These are phyloP conservation scores for Orthosia gracilis DNA, from an alignment of 2,888 invertebrate genomes.

Conservation along the genomic window DNA sequence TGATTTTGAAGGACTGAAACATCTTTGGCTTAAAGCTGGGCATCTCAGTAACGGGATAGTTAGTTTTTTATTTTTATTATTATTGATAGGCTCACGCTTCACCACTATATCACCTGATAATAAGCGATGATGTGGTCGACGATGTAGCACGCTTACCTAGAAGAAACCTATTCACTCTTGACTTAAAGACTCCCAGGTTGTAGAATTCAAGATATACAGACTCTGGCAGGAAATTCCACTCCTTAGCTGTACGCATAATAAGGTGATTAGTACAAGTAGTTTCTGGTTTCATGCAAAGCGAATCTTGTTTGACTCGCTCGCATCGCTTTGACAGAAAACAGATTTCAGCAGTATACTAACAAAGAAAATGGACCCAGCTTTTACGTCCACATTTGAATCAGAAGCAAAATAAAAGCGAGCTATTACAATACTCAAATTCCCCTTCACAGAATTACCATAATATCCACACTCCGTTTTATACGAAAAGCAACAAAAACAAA, in stretches of 20 bases:
- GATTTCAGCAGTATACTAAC: slow-evolving; percentile 20
- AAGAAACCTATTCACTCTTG: too few species aligned
- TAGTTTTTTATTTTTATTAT: too few species aligned
- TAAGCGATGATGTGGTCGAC: too few species aligned
- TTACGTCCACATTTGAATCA: slow-evolving; percentile 30
- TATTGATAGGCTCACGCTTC: too few species aligned
- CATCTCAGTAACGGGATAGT: slow-evolving; percentile 1
- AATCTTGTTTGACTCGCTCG: slow-evolving; percentile 5
- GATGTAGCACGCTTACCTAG: too few species aligned
- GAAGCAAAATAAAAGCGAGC: slow-evolving; percentile 33
- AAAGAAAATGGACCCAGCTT: slow-evolving; percentile 23
- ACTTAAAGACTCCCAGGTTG: too few species aligned
- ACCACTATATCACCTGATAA: too few species aligned
- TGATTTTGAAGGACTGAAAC: neutral
- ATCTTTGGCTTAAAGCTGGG: neutral
- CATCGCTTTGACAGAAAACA: slow-evolving; percentile 14
- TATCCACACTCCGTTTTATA: slow-evolving; percentile 31
- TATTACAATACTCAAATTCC: slow-evolving; percentile 41
- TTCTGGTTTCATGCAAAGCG: slow-evolving; percentile 17
- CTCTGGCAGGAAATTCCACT: too few species aligned
- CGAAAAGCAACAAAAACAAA: slow-evolving; percentile 49
- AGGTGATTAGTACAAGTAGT: too few species aligned
- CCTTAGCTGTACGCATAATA: too few species aligned
- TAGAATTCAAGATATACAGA: too few species aligned
- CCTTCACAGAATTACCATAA: slow-evolving; percentile 48